phyloP scores from a whole-genome alignment of 2,113 vertebrate species.

The Microcebus lehilahytsara region DNA sequence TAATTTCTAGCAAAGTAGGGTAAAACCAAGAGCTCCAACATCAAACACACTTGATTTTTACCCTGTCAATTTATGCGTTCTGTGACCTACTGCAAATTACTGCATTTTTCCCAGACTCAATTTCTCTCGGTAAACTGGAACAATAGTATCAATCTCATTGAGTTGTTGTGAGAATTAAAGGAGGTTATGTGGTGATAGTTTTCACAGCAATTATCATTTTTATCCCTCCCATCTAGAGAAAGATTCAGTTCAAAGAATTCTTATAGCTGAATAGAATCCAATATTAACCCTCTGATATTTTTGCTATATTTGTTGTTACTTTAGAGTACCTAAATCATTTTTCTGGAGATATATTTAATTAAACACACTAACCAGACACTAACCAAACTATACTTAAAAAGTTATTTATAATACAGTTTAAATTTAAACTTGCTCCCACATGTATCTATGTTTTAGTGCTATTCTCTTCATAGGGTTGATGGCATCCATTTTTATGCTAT shows the following conservation, averaged over 20 bases:
- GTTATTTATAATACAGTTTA: conserved; percentile 35
- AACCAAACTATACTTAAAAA: neutral
- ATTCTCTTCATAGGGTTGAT: conserved; percentile 40
- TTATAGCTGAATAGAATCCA: neutral
- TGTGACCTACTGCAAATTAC: neutral
- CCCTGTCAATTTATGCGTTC: neutral
- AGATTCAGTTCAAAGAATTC: neutral
- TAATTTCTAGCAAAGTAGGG: neutral
- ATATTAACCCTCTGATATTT: neutral
- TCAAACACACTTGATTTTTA: neutral
- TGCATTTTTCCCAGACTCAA: neutral
- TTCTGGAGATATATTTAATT: neutral
- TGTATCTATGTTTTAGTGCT: conserved; percentile 53
- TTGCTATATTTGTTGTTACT: neutral
- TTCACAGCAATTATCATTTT: neutral
- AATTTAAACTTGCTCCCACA: conserved; percentile 58
- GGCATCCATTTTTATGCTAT: conserved; percentile 55
- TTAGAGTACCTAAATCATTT: neutral
- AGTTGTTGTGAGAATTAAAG: neutral
- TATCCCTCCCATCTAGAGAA: neutral
- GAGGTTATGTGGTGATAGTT: neutral
- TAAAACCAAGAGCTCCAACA: neutral
- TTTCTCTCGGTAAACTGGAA: neutral
- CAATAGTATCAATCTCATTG: neutral
- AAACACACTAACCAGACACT: neutral